Percentiles rank a stretch among this genome's conserved stretches.
Conservation (phyloP, 2,888 invertebrate species). For the Lordiphosa andalusiaca region DNA sequence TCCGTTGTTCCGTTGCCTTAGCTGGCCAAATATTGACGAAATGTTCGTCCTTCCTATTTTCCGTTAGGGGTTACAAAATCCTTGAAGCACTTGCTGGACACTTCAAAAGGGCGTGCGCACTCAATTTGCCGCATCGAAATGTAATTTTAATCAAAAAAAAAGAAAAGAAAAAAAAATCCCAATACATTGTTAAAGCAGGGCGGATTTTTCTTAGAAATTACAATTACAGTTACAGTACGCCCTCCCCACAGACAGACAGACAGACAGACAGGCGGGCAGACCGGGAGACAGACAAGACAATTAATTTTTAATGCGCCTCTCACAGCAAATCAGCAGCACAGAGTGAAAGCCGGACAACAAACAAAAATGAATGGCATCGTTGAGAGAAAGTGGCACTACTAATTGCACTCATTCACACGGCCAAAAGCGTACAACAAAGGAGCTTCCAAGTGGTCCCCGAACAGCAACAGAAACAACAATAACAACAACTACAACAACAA, state of each 20-base stretch:
- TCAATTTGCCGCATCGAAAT: conserved; percentile 37
- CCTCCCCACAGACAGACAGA: conserved; percentile 29
- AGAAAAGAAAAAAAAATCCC: conserved; percentile 37
- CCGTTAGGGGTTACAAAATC: not conserved
- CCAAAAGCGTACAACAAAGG: conserved; percentile 50
- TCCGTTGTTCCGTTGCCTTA: conserved; percentile 13
- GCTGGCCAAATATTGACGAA: conserved; percentile 40
- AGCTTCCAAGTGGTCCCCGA: conserved; percentile 50
- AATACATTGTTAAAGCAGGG: conserved; percentile 20
- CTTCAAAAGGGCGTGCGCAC: conserved; percentile 52
- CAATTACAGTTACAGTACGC: conserved; percentile 19
- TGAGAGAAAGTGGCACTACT: conserved; percentile 59
- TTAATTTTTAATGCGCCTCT: conserved; percentile 59
- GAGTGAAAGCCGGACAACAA: conserved; percentile 19
- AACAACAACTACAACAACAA: conserved; percentile 20
- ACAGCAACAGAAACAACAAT: conserved; percentile 20
- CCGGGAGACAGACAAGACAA: conserved; percentile 25
- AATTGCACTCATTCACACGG: conserved; percentile 72
- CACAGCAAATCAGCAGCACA: conserved; percentile 41
- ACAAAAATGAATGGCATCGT: conserved; percentile 41
- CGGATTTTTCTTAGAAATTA: too few relatives aligned
- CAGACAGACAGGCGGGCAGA: conserved; percentile 18
- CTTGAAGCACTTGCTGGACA: conserved; percentile 18
- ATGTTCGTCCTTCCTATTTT: too few relatives aligned
- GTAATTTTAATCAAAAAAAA: conserved; percentile 50